Percentiles rank a stretch among this genome's conserved stretches.
phyloP scores from a whole-genome alignment of 1,140 invertebrate genomes.

The Eueides isabella region DNA sequence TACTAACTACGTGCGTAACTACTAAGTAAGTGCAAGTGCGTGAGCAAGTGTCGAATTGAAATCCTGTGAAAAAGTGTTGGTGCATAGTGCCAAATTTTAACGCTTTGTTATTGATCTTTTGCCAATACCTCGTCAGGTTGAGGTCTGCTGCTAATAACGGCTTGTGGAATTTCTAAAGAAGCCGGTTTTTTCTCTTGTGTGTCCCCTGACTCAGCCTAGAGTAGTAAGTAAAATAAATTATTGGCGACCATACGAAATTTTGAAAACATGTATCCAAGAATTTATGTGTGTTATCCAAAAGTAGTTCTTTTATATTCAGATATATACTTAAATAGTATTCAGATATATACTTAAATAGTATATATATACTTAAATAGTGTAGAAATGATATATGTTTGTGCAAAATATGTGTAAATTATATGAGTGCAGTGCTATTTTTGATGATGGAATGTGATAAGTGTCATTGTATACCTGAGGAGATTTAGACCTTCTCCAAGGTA shows the following conservation, averaged over 20 bases:
- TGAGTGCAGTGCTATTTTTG: constrained; percentile 27
- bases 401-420: background rate
- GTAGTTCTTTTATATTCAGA: background rate
- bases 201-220: constrained; percentile 70
- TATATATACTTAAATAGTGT: too few relatives aligned
- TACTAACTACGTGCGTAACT: constrained; percentile 36
- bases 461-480: constrained; percentile 72
- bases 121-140: constrained; percentile 68
- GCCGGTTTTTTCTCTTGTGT: constrained; percentile 60
- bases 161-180: constrained; percentile 65
- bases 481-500: constrained; percentile 65
- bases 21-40: constrained; percentile 41
- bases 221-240: constrained; percentile 71
- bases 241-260: constrained; percentile 64
- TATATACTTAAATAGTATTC: background rate
- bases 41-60: constrained; percentile 44
- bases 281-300: background rate
- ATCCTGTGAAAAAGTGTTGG: constrained; percentile 40
- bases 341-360: background rate
- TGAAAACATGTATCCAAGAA: constrained; percentile 20
- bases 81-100: constrained; percentile 56
- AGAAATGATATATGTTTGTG: background rate
- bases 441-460: constrained; percentile 30
- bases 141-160: constrained; percentile 63
- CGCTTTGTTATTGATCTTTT: constrained; percentile 48